Percentiles rank a stretch among this genome's conserved stretches.
Evolutionary conservation across 2,113 vertebrate genomes (phyloP).

Genomic region (Heloderma charlesbogerti): DNA sequence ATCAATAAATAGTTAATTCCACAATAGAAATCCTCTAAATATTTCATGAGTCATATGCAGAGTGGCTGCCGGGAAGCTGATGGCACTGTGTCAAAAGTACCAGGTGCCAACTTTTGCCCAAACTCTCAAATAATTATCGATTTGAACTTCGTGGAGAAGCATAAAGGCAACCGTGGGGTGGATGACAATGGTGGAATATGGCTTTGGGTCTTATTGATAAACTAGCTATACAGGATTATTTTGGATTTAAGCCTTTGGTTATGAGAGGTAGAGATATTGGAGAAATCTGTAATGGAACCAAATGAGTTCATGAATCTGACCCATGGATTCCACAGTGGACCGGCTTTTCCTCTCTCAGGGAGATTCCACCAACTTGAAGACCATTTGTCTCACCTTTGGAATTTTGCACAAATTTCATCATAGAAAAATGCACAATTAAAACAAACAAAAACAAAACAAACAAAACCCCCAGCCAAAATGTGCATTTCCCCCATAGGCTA

Average conservation of each 20-base stretch:
- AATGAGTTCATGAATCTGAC: too few species aligned
- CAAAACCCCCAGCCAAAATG: too few species aligned
- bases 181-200: too few species aligned
- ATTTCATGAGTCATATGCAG: constrained; percentile 87
- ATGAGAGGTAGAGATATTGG: not conserved
- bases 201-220: not conserved
- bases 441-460: too few species aligned
- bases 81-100: constrained; percentile 60
- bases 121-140: constrained; percentile 60
- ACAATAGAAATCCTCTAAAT: constrained; percentile 94
- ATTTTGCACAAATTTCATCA: too few species aligned
- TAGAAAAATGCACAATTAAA: too few species aligned
- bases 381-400: too few species aligned
- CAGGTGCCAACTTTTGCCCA: constrained; percentile 55
- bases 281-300: too few species aligned
- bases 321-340: too few species aligned
- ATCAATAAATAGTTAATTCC: constrained; percentile 99
- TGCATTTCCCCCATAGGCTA: too few species aligned
- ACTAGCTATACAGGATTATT: not conserved
- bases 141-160: constrained; percentile 47
- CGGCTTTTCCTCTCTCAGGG: too few species aligned
- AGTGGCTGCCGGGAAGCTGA: constrained; percentile 64
- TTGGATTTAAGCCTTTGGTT: not conserved
- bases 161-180: not conserved
- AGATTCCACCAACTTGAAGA: too few species aligned